Base-by-base conservation (phyloP, 2,113 vertebrate genomes). In the Agelaius tricolor region DNA sequence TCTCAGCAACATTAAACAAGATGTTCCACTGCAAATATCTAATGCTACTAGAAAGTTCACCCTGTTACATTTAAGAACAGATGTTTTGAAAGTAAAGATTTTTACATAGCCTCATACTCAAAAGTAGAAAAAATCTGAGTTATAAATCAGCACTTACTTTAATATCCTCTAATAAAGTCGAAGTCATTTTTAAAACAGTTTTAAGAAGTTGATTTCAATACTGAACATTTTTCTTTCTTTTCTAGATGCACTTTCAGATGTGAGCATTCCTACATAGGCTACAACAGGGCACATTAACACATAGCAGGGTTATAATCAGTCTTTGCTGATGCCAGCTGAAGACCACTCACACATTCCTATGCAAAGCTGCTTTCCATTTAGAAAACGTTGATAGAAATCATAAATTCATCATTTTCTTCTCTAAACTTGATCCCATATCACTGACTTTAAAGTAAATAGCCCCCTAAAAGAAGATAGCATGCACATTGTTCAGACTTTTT, bases 401-500 rank as follows among this genome's bases (percentile, higher is more conserved):
- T 65, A 94, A 30, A 90, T 73, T 92, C 90, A 89, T 85, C 39
- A 12, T n/a, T 92, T 95, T 95, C 94, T 75, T 10, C 90, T 76
- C 88, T 80, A 85, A 93, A 92, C 85, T 94, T 97, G 88, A 79
- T 90, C 71, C 49, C 7, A 0, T 72, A 93, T 83, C 86, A 90
- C 72, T 91, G 76, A 49, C 69, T 94, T 94, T 35, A 90, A 88
- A 96, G 90, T 95, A 98, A 98, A 97, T 85, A 98, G 82, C 71
- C 88, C 84, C 97, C 66, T 96, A 97, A 97, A 97, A 96, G 96
- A 97, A 88, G 84, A 67, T 72, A 93, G 92, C 9, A 84, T 84
- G 94, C 27, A 27, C 86, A 84, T 33, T 84, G 79, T 97, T 97
- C 96, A 97, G 97, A 93, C 93, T 95, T 97, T 96, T 95, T 57